Evolutionary conservation across 2,797 vertebrate genomes (phyloP).

Genomic region (Cirrhinus mrigala): DNA sequence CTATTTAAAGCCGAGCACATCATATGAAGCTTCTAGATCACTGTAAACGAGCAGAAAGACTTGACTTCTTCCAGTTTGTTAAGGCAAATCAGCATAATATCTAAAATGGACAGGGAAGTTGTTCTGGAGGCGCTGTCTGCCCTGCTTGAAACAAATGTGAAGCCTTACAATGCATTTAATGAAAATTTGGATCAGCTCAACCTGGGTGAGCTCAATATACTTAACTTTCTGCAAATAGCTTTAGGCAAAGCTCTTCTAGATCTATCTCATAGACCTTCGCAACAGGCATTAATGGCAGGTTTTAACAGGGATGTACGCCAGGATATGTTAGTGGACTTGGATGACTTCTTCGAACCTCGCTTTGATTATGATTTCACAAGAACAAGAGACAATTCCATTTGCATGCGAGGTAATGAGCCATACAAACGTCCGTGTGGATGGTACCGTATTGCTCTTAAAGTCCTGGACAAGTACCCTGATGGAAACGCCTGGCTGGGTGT

Average conservation of each 20-base stretch:
- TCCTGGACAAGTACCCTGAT: conserved; percentile 47
- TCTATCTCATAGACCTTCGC: too few species aligned
- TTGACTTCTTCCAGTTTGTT: not conserved
- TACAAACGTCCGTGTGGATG: conserved; percentile 41
- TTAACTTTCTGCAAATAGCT: not conserved
- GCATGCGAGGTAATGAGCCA: conserved; percentile 31
- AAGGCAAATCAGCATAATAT: not conserved
- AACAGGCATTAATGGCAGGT: not conserved
- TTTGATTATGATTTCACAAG: conserved; percentile 51
- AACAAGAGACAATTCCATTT: not conserved
- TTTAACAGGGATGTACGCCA: not conserved
- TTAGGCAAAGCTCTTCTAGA: not conserved
- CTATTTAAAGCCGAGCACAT: not conserved
- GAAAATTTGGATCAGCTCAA: not conserved
- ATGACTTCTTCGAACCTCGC: conserved; percentile 4
- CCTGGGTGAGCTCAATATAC: not conserved
- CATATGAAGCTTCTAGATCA: not conserved
- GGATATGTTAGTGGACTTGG: not conserved
- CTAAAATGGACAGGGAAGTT: not conserved
- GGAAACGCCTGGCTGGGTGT: conserved; percentile 52
- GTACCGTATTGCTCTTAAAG: conserved; percentile 55
- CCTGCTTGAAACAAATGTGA: not conserved
- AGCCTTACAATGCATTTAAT: not conserved
- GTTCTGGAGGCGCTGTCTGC: conserved; percentile 3
- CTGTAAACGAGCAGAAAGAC: not conserved